Base-by-base conservation (phyloP, 2,888 invertebrate species). In the Empis stercorea region DNA sequence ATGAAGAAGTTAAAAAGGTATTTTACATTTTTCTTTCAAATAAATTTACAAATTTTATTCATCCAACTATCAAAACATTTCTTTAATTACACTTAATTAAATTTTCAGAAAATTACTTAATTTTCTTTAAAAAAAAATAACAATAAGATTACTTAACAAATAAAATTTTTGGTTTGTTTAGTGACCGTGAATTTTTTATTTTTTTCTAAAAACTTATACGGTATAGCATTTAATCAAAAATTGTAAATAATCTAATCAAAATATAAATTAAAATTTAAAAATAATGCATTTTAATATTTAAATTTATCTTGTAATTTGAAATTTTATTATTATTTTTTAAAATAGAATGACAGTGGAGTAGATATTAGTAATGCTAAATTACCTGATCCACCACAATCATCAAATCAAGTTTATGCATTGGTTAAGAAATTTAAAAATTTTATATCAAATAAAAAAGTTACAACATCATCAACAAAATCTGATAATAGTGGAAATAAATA, bases 401-500 rank as follows among this genome's bases (percentile, higher is more conserved):
- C 66, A 11, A 72, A 72, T 48, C 78, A 78, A 38, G 75, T 75
- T 40, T 80, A 83, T 66, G 79, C 81, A 0, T 75, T 84, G 59
- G 80, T 84, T 73, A 74, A 76, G 49, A 78, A 79, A 57, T 73
- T 84, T 52, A 77, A 78, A 57, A 73, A 80, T 51, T 82, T 76
- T 55, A 73, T 76, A 63, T 74, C 75, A 2, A 63, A 48, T 50
- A 65, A 65, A 43, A 67, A 66, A 51, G 16, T 32, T 11, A 14
- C 37, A 15, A 61, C 65, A 20, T 60, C 65, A 30, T 59, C 57
- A 50, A 54, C 59, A 45, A 52, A 54, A 7, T 47, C 48, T 10
- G 54, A 55, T 20, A 55, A 48, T 36, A 48, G 49, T 20, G 55
- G 54, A 14, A 66, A 66, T 50, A 56, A 65, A 41, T 66, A 68